Conservation (phyloP, 2,113 vertebrate genomes). For the Sprattus sprattus region DNA sequence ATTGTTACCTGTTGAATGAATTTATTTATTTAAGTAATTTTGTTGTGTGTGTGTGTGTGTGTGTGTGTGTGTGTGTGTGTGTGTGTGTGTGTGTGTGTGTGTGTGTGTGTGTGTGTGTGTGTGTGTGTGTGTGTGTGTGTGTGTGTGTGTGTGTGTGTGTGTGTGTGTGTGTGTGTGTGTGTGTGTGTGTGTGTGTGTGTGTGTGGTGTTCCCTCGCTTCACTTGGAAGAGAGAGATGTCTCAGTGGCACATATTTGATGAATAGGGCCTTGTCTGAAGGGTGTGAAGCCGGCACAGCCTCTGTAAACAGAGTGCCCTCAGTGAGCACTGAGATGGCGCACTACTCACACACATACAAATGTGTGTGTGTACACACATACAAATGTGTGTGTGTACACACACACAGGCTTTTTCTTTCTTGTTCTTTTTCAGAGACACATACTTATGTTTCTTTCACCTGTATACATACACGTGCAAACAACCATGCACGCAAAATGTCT, state of each 20-base stretch:
- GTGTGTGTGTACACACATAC: not conserved
- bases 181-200: not conserved
- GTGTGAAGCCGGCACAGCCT: not conserved
- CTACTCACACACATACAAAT: not conserved
- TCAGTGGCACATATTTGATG: constrained; percentile 1
- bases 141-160: not conserved
- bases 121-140: not conserved
- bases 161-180: not conserved
- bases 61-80: not conserved
- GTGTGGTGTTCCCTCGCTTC: no score
- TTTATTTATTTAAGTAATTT: not conserved
- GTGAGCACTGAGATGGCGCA: not conserved
- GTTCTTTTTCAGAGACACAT: not conserved
- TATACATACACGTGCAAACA: not conserved
- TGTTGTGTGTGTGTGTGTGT: not conserved
- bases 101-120: not conserved
- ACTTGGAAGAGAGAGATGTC: not conserved
- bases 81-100: not conserved
- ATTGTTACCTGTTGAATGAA: not conserved
- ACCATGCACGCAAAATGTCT: not conserved
- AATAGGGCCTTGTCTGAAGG: not conserved
- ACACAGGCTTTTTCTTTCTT: not conserved
- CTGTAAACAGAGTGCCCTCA: constrained; percentile 11
- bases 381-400: not conserved
- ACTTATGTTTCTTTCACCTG: no score